Base-by-base conservation (phyloP, 2,113 vertebrate genomes). In the Alaudala cheleensis region DNA sequence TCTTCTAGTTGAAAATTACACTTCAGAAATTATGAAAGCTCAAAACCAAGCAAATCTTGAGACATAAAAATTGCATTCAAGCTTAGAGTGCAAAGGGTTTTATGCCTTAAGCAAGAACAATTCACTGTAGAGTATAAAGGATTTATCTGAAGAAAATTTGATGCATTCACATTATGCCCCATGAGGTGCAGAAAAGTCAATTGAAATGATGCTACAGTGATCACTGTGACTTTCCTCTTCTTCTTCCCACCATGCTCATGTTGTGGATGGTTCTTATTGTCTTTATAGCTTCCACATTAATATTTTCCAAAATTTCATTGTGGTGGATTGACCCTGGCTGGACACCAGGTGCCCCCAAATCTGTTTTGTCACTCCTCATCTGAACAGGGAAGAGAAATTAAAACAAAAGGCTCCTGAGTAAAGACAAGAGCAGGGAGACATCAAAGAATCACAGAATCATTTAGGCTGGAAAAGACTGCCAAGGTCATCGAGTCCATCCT, bases 401-500 rank as follows among this genome's bases (percentile, higher is more conserved):
- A 5, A 74, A 47, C 3, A 21, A 54, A 81, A 47, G 16, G 9
- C 29, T 34, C 6, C 11, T 60, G 29, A 3, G 5, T 40, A 6
- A 10, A 47, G 12, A 21, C 7, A 45, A 70, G 11, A 16, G 21
- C 17, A 67, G 11, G 14, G 29, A 47, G 11, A 74, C 4, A 45
- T 18, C 39, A 61, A 49, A 31, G 22, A 58, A 67, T 17, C 5
- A 25, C 21, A 33, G 29, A 67, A 34, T 10, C 2, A 21, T 40
- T 81, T 39, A n/a, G 2, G 14, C 2, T 34, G 17, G n/a, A 61
- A 67, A 53, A 67, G 5, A 22, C 2, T 29, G 8, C 9, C n/a
- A 31, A 34, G 21, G 26, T n/a, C 20, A 10, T 53, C 0, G 0
- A 53, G 24, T 40, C 14, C 53, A 61, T 1, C 39, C 16, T 54